phyloP scores from a whole-genome alignment of 1,140 invertebrate genomes.

The Pseudomyrmex concolor region DNA sequence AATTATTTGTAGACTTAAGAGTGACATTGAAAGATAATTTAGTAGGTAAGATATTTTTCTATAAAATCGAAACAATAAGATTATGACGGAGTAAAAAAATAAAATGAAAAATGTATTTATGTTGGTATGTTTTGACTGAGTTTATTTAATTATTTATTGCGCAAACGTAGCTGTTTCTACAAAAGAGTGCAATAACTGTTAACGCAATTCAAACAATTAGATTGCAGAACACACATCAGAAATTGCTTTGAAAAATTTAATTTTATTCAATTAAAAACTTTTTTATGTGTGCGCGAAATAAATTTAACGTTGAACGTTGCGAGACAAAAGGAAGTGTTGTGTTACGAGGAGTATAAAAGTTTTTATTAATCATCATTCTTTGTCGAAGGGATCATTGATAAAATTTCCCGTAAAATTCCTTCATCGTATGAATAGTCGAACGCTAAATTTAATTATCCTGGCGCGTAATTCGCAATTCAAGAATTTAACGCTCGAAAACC shows the following conservation, averaged over 20 bases:
- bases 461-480: constrained; percentile 11
- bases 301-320: too few relatives aligned
- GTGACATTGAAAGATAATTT: not conserved
- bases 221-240: not conserved
- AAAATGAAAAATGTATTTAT: not conserved
- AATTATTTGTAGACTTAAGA: not conserved
- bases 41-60: constrained; percentile 23
- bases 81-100: too few relatives aligned
- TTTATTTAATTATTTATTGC: not conserved
- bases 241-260: not conserved
- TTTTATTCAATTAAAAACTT: too few relatives aligned
- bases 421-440: not conserved
- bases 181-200: not conserved
- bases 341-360: not conserved
- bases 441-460: not conserved
- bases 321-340: too few relatives aligned
- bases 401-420: not conserved
- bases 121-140: too few relatives aligned
- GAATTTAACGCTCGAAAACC: constrained; percentile 22
- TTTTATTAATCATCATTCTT: not conserved
- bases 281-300: too few relatives aligned
- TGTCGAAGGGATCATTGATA: not conserved
- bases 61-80: not conserved
- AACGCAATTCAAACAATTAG: not conserved
- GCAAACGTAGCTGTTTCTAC: not conserved